Conservation (phyloP, 2,113 vertebrate genomes). For the Fulmarus glacialis region DNA sequence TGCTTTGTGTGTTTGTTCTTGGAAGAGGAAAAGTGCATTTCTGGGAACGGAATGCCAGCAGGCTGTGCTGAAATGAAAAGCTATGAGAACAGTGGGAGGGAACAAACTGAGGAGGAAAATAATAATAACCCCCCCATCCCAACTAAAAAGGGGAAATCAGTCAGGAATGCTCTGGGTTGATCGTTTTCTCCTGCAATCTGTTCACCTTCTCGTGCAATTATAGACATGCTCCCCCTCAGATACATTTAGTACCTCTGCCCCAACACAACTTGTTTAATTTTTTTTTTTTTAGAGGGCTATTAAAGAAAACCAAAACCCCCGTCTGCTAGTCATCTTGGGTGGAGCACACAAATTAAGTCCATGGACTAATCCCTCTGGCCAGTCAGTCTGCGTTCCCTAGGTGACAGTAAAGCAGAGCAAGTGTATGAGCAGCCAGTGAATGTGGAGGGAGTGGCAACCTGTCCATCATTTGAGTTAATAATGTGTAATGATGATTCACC, state of each 20-base stretch:
- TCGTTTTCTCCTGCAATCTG: background rate
- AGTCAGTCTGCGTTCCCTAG: background rate
- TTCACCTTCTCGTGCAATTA: background rate
- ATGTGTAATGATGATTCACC: background rate
- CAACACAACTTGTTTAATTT: background rate
- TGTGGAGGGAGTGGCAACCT: background rate
- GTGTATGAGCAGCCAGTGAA: background rate
- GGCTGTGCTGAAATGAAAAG: background rate
- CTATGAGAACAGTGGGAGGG: background rate
- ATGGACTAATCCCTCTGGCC: background rate
- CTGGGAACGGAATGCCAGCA: background rate
- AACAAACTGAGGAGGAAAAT: background rate
- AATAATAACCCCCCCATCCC: background rate
- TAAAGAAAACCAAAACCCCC: accelerated
- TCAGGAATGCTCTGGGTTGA: background rate
- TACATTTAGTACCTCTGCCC: background rate
- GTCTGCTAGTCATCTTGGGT: background rate
- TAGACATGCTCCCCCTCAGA: background rate
- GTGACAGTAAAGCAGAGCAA: background rate
- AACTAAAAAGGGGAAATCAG: background rate
- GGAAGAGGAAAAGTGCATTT: background rate
- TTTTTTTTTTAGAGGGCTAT: background rate
- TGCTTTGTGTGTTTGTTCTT: background rate
- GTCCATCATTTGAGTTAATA: background rate
- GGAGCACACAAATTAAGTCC: background rate